Evolutionary conservation across 2,888 invertebrate genomes (phyloP), one percentile per base, ranked within the genome.

Genomic region (Tholera decimalis): DNA sequence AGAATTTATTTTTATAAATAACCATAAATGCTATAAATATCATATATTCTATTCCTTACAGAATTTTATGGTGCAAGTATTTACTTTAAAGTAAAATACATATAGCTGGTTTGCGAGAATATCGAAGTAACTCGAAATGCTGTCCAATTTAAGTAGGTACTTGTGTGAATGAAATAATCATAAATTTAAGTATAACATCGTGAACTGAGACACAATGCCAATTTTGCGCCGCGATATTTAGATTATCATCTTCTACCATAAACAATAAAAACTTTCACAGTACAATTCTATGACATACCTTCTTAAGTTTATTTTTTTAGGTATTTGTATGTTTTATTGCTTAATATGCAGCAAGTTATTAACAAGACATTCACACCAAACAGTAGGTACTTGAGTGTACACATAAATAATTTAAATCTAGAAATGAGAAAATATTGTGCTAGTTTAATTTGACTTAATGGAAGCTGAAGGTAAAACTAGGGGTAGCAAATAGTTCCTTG

Each of bases 351-450:
- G 8, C 0, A 0, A 28, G 9, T 20, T 37, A n/a, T 37, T 39
- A 8, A 43, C 9, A 20, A 59, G 8, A 35, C 7, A 50, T 73
- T 59, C 4, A 20, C 56, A 50, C 4, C 11, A 39, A 44, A 28
- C 2, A 49, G 30, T 51, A 33, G 0, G 13, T 44, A 20, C 1
- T 4, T 69, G 1, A n/a, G 2, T 30, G 30, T 20, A 6, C 9
- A 62, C n/a, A 24, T 43, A 22, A 26, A 43, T 43, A 22, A 68
- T 22, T 68, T 24, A 3, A 28, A 28, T 41, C 41, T 24, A 53
- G 3, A 41, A 28, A n/a, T 30, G n/a, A 60, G 18, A 30, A 46
- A 60, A 24, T 18, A 30, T 39, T 47, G 30, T 62, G 71, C 60
- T 20, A n/a, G 20, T 39, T 22, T 41, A 46, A 44, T 9, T 50